phyloP scores from a whole-genome alignment of 2,888 invertebrate genomes.

The Hypolimnas misippus region DNA sequence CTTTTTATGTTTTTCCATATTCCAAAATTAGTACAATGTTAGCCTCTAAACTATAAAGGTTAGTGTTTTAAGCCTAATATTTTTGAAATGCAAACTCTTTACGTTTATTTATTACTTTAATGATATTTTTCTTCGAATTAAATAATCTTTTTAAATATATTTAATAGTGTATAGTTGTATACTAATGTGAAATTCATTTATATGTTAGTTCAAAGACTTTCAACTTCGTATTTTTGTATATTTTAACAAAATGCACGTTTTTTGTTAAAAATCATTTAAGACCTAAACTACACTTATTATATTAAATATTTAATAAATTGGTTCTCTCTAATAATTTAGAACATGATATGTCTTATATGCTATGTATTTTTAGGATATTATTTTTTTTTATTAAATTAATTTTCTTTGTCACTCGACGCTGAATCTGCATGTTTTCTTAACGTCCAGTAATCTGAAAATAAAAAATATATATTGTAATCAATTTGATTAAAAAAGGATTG shows the following conservation, averaged over 20 bases:
- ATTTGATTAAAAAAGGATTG: no score
- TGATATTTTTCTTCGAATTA: neutral
- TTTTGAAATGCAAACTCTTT: neutral
- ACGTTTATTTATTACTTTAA: neutral
- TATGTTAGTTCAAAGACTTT: no score
- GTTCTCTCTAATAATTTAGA: slow-evolving; percentile 51
- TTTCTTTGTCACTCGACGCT: slow-evolving; percentile 77
- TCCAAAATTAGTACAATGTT: slow-evolving; percentile 27
- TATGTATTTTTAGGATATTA: slow-evolving; percentile 14
- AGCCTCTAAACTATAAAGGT: slow-evolving; percentile 31
- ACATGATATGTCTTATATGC: slow-evolving; percentile 43
- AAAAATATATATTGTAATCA: no score
- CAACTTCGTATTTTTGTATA: neutral
- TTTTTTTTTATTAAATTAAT: slow-evolving; percentile 53
- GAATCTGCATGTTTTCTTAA: slow-evolving; percentile 74
- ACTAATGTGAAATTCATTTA: neutral
- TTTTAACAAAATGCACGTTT: neutral
- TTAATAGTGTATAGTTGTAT: no score
- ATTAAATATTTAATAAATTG: slow-evolving; percentile 54
- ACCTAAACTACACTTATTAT: slow-evolving; percentile 32
- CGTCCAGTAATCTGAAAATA: slow-evolving; percentile 82
- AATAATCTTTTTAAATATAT: no score
- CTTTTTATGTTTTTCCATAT: slow-evolving; percentile 6
- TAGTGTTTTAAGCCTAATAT: slow-evolving; percentile 1
- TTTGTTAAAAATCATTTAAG: slow-evolving; percentile 9